These are phyloP conservation scores for Empis stercorea DNA, from an alignment of 2,888 invertebrate species.

Conservation along the genomic window DNA sequence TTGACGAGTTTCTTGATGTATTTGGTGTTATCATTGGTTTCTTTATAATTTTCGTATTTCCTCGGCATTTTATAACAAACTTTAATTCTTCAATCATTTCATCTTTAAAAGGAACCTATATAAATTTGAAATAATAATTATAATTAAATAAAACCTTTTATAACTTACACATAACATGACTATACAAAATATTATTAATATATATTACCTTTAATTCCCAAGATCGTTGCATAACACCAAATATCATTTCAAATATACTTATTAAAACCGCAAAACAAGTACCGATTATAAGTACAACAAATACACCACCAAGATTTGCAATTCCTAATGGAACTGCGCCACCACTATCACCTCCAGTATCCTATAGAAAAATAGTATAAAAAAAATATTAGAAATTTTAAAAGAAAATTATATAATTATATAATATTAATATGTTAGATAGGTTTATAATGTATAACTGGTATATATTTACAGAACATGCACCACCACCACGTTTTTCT, in stretches of 20 bases:
- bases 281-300: constrained; percentile 44
- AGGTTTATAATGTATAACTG: too few relatives aligned
- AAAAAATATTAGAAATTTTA: too few relatives aligned
- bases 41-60: neutral
- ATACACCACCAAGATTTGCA: constrained; percentile 51
- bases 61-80: constrained; percentile 6
- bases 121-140: neutral
- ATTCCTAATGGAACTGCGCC: constrained; percentile 41
- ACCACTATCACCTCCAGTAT: constrained; percentile 22
- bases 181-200: too few relatives aligned
- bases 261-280: constrained; percentile 29
- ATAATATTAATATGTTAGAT: neutral
- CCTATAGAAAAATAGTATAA: too few relatives aligned
- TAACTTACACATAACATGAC: too few relatives aligned
- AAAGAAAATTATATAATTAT: neutral
- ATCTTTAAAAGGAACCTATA: constrained; percentile 3
- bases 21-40: neutral
- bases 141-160: too few relatives aligned
- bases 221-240: constrained; percentile 30
- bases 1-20: neutral
- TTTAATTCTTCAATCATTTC: constrained; percentile 5
- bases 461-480: constrained; percentile 44
- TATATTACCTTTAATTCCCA: constrained; percentile 33
- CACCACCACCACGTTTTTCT: constrained; percentile 60
- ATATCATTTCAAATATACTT: constrained; percentile 27